Base-by-base conservation (phyloP, 2,888 invertebrate species). In the Amphipyra tragopoginis region DNA sequence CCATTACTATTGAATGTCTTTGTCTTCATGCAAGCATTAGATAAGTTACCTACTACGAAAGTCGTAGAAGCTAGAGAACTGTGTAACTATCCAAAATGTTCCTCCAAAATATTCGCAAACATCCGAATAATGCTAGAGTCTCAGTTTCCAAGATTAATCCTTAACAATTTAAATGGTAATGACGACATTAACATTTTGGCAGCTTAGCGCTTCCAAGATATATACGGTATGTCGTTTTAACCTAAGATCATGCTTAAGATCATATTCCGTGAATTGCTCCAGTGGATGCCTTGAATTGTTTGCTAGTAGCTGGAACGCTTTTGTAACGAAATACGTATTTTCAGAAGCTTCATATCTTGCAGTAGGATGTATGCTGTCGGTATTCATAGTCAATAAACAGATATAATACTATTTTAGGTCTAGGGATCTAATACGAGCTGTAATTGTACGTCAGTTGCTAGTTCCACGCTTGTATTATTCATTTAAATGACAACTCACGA, bases 71-170 rank as follows among this genome's bases (percentile, higher is more conserved):
- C n/a, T n/a, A n/a, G 21, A 21, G 21, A 21, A 21, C 21, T 29
- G 7, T 29, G 29, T 29, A 29, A 29, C 6, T 29, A 29, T 21
- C 1, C 33, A 2, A 33, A 6, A 33, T 36, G 9, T 36, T 36
- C 7, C 8, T 36, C 8, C 36, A 5, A 21, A 29, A 48, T 48
- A 42, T 57, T 65, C 42, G n/a, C 53, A 40, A 71, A 57, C 44
- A 54, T 57, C 10, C 34, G 53, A 62, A 58, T 51, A 62, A 68
- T 47, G 62, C 59, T 59, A 51, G 42, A 59, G 68, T 53, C 44
- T 77, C 52, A 47, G 55, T 56, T 77, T 65, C 56, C 75, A 61
- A 77, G 75, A 77, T 74, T 58, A 77, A 74, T 74, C 53, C 44
- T 34, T 26, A 56, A 55, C 66, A 77, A 68, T 77, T 65, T 65